phyloP scores from a whole-genome alignment of 2,797 vertebrate genomes.

The Acropternis orthonyx region DNA sequence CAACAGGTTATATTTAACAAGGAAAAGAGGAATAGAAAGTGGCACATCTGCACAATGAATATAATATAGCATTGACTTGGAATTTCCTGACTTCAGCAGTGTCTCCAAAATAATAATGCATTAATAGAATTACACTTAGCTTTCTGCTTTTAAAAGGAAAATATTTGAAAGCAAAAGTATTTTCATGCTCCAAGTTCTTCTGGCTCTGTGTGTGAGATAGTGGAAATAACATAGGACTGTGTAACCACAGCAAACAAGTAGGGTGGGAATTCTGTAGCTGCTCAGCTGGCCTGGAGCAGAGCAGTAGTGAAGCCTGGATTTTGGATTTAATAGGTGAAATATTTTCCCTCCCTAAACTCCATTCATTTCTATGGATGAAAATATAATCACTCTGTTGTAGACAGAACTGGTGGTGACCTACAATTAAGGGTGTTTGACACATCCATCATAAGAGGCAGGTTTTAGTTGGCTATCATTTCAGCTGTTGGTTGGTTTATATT shows the following conservation, averaged over 20 bases:
- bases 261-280: conserved; percentile 41
- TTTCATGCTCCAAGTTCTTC: conserved; percentile 62
- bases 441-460: background rate
- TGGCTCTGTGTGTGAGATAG: conserved; percentile 57
- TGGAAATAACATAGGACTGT: conserved; percentile 49
- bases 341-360: background rate
- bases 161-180: conserved; percentile 60
- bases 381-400: background rate
- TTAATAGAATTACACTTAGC: conserved; percentile 53
- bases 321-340: background rate
- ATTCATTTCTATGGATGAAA: conserved; percentile 25
- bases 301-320: background rate
- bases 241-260: conserved; percentile 67
- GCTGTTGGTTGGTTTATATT: background rate
- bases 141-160: conserved; percentile 58
- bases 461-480: conserved; percentile 1
- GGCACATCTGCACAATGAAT: conserved; percentile 60
- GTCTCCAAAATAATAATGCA: conserved; percentile 49
- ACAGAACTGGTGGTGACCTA: background rate
- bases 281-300: background rate
- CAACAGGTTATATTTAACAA: conserved; percentile 54
- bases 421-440: conserved; percentile 8
- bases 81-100: conserved; percentile 62
- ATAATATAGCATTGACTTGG: conserved; percentile 54
- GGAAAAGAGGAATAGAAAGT: conserved; percentile 47